phyloP scores from a whole-genome alignment of 2,888 invertebrate species.

The Platycheirus albimanus region DNA sequence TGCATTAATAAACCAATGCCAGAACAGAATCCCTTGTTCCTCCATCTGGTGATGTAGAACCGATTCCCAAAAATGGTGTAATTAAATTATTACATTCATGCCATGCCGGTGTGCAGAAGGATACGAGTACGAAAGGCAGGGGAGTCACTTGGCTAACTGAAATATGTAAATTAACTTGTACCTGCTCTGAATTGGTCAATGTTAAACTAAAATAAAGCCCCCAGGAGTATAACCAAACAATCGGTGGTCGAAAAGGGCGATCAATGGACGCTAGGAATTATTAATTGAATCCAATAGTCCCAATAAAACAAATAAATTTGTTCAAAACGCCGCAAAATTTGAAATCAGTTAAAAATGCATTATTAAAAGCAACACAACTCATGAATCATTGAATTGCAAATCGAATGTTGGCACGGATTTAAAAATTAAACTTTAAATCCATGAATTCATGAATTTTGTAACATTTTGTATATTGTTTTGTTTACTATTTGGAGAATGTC shows the following conservation, averaged over 20 bases:
- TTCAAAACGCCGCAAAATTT: constrained; percentile 43
- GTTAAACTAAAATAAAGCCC: no score
- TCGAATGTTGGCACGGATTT: background rate
- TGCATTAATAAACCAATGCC: background rate
- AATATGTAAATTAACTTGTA: constrained; percentile 56
- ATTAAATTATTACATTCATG: background rate
- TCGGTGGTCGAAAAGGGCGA: no score
- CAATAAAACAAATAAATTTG: background rate
- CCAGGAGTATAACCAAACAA: no score
- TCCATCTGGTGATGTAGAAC: no score
- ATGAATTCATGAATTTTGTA: background rate
- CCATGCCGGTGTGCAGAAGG: no score
- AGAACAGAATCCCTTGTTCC: no score
- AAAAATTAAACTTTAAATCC: constrained; percentile 9
- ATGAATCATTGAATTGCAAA: constrained; percentile 25
- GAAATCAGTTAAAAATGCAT: constrained; percentile 56
- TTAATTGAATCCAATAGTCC: constrained; percentile 42
- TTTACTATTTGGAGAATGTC: background rate
- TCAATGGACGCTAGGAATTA: no score
- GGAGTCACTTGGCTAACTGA: background rate
- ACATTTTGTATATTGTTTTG: no score
- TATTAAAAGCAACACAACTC: background rate
- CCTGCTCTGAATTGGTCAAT: no score
- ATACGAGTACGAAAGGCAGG: background rate
- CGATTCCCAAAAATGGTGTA: background rate